Evolutionary conservation across 2,888 invertebrate species (phyloP).

Genomic region (Protophormia terraenovae): DNA sequence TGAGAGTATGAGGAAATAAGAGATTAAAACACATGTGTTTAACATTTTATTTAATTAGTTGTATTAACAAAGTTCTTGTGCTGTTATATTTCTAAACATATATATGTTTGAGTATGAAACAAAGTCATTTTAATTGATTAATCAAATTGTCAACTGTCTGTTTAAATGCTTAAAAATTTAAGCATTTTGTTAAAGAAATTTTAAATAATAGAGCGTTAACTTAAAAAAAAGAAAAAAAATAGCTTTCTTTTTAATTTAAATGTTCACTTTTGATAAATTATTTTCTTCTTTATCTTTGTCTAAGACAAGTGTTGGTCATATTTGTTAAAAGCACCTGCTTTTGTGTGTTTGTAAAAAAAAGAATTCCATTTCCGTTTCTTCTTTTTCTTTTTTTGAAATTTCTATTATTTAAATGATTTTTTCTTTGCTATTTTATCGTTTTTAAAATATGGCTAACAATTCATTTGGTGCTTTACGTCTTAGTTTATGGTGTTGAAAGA

Average conservation of each 20-base stretch:
- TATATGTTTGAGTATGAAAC: neutral
- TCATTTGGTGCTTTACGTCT: conserved; percentile 13
- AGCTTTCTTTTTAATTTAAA: conserved; percentile 1
- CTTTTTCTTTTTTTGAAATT: neutral
- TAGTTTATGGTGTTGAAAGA: conserved; percentile 2
- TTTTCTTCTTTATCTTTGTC: conserved; percentile 51
- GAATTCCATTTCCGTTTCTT: conserved; percentile 5
- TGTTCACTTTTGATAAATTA: conserved; percentile 14
- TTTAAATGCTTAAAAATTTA: conserved; percentile 20
- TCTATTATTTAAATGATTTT: neutral
- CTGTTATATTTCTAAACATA: neutral
- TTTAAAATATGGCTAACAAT: conserved; percentile 28
- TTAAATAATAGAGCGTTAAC: conserved; percentile 24
- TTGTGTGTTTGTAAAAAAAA: neutral
- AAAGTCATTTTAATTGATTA: conserved; percentile 60
- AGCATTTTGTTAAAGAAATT: neutral
- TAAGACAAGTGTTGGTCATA: conserved; percentile 50
- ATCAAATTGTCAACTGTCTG: conserved; percentile 64
- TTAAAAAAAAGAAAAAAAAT: conserved; percentile 19
- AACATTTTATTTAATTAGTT: conserved; percentile 62
- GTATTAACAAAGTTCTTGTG: too few species aligned
- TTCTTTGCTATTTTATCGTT: neutral
- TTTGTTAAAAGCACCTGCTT: conserved; percentile 38
- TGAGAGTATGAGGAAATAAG: neutral
- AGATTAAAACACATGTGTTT: conserved; percentile 55